A percentile compares a stretch with the other conserved stretches of the same genome.
Evolutionary conservation across 1,140 invertebrate species (phyloP).

Genomic region (Drosophila novamexicana): DNA sequence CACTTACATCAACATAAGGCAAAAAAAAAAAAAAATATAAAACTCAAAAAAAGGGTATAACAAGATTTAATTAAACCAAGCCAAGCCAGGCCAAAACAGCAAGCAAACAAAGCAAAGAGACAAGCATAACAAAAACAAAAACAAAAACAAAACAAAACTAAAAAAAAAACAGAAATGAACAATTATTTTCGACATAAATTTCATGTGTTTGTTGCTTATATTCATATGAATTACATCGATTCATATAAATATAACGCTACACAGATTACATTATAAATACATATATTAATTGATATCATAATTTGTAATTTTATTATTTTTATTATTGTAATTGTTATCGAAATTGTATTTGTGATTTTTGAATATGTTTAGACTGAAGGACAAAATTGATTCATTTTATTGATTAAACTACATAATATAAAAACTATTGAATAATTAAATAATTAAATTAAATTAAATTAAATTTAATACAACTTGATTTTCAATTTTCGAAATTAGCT

Average conservation of each 20-base stretch:
- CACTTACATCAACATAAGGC: neutral
- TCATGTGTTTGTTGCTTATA: conserved; percentile 66
- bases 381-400: conserved; percentile 81
- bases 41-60: conserved; percentile 20
- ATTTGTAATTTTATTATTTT: conserved; percentile 76
- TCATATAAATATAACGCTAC: conserved; percentile 11
- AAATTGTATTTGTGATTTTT: conserved; percentile 83
- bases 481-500: conserved; percentile 61
- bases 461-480: conserved; percentile 37
- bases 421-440: conserved; percentile 49
- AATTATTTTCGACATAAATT: conserved; percentile 34
- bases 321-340: conserved; percentile 83
- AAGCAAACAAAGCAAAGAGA: conserved; percentile 40
- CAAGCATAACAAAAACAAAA: conserved; percentile 41
- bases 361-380: conserved; percentile 83
- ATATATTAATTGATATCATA: conserved; percentile 71
- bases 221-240: conserved; percentile 16
- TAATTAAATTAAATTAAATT: conserved; percentile 36
- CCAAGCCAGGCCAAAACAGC: conserved; percentile 22
- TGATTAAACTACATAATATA: conserved; percentile 67
- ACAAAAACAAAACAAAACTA: conserved; percentile 35
- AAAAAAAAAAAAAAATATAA: conserved; percentile 42
- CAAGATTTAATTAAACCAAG: conserved; percentile 23
- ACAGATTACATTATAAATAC: conserved; percentile 37
- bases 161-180: conserved; percentile 46